Base-by-base conservation (phyloP, 2,113 vertebrate genomes). In the Pavo muticus region DNA sequence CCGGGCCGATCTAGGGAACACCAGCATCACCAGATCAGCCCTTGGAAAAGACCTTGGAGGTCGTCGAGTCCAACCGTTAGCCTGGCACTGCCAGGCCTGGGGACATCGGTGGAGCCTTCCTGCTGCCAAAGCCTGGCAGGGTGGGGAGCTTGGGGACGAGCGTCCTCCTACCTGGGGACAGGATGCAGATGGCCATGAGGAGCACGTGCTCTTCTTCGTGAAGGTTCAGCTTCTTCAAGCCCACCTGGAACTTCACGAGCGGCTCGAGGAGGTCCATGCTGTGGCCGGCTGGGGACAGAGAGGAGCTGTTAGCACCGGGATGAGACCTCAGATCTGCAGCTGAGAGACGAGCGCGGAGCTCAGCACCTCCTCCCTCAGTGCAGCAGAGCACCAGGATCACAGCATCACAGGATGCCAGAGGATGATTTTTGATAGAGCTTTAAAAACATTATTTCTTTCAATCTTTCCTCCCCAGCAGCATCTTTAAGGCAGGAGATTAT, bases 121-220 rank as follows among this genome's bases (percentile, higher is more conserved):
- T 3, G 17, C 1, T 1, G 59, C 44, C 8, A 32, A 45, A 27
- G 32, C 21, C 14, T 4, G 18, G n/a, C 37, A 29, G 23, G 14
- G 42, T 8, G 2, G 30, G 7, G 48, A 29, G 19, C 4, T 2
- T 1, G 16, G 5, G 14, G 24, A 10, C 0, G 9, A 23, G 14
- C 2, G 14, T 63, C 64, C 37, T 47, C 96, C 83, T 97, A 99
- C 99, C 99, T 97, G 99, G 99, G 87, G 99, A 99, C 70, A 99
- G 98, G 91, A 99, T 97, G 97, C 99, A 99, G 98, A 99, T 99
- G 96, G 98, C 99, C 99, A 99, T 99, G 63, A 99, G 99, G 84
- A 99, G 97, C 69, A 99, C 99, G 5, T 99, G 99, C 70, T 99
- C 99, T 84, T 99, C 99, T 90, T 99, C 99, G 0, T 99, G 98